phyloP scores from a whole-genome alignment of 2,888 invertebrate species.

The Athalia cordata region DNA sequence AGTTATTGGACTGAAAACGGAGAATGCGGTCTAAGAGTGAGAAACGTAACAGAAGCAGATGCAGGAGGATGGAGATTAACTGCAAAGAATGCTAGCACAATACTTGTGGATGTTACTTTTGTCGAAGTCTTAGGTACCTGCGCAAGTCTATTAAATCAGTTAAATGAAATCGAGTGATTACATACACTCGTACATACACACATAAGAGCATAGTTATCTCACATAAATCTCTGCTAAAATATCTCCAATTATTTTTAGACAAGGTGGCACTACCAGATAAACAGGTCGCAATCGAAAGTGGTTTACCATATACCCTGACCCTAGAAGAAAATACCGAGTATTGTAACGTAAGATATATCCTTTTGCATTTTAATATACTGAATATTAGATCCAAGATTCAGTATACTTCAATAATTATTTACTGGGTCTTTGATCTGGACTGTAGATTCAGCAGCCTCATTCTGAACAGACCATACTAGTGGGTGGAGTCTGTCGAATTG shows the following conservation, averaged over 20 bases:
- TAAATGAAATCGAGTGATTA: not conserved
- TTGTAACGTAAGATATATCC: conserved; percentile 41
- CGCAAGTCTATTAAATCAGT: not conserved
- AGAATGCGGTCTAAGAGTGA: conserved; percentile 73
- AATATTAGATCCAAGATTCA: not conserved
- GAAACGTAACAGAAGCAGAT: conserved; percentile 67
- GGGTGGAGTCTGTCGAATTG: conserved; percentile 43
- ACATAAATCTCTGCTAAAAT: not conserved
- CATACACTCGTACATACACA: not conserved
- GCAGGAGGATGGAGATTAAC: conserved; percentile 74
- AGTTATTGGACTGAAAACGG: conserved; percentile 66
- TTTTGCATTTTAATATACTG: not conserved
- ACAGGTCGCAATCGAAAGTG: conserved; percentile 41
- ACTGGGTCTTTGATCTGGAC: not conserved
- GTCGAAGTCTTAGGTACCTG: conserved; percentile 70
- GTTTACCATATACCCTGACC: conserved; percentile 45
- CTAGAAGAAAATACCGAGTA: conserved; percentile 36
- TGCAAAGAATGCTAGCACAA: conserved; percentile 62
- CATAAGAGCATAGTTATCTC: not conserved
- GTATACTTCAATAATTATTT: not conserved
- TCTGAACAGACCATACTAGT: conserved; percentile 24
- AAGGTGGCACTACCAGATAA: not conserved
- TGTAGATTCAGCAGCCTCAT: conserved; percentile 47
- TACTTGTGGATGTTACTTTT: conserved; percentile 73
- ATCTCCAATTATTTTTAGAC: conserved; percentile 40